Base-by-base conservation (phyloP, 2,113 vertebrate species). In the Chelonoidis abingdonii region DNA sequence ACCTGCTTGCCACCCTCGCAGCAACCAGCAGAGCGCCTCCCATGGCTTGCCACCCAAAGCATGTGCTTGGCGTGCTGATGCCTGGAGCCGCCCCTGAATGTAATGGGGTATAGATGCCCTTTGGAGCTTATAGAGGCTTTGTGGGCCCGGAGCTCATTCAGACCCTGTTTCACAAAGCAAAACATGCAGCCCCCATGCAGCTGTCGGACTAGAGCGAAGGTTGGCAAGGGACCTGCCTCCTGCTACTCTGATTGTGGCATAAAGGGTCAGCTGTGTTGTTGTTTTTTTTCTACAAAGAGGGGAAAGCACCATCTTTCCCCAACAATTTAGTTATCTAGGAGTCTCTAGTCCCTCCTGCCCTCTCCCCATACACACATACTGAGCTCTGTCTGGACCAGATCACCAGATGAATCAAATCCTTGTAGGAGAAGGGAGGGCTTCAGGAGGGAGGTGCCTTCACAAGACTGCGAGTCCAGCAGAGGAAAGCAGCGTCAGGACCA, bases 401-500 rank as follows among this genome's bases (percentile, higher is more conserved):
- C 5, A 4, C 19, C 59, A 53, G 75, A 41, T 29, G 12, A 52
- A 65, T 62, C 2, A n/a, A 38, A 86, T 38, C 47, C 13, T 16
- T 82, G 56, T 35, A 16, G 17, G 47, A n/a, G 69, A 7, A 2
- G 82, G 82, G 84, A 89, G 91, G 90, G n/a, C 9, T 1, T 13
- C 10, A 7, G 1, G 2, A 0, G 0, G 86, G 50, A 52, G 81
- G 17, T 29, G 13, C 27, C 72, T 83, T 98, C 96, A 99, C 91
- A 99, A 96, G 2, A 98, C 96, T 1, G 98, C 97, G 7, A 99
- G 83, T 5, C 97, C 98, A 0, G 98, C 22, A 0, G 99, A 98
- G 12, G 98, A 98, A 83, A 99, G 75, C 93, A 99, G 72, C 0
- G 99, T 98, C 95, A 99, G 96, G 29, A 96, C 89, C 27, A 99